Evolutionary conservation across 1,140 invertebrate species (phyloP).

Genomic region (Dendrolimus kikuchii): DNA sequence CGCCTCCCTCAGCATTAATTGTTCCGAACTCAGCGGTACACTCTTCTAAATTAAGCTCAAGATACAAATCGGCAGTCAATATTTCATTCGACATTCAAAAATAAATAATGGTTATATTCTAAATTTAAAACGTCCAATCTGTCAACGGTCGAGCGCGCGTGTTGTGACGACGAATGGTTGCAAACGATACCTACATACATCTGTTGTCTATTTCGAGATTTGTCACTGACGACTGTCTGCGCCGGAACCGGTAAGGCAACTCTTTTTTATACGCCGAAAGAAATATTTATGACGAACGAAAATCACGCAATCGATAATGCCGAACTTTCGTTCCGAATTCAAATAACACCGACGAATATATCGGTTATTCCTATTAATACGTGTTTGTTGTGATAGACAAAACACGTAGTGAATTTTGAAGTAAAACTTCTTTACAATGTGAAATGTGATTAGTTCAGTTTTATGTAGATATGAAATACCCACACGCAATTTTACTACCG

Average conservation of each 20-base stretch:
- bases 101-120: slow-evolving; percentile 53
- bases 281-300: slow-evolving; percentile 30
- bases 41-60: slow-evolving; percentile 11
- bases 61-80: slow-evolving; percentile 49
- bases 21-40: not conserved
- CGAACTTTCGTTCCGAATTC: slow-evolving; percentile 11
- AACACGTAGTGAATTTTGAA: too few species aligned
- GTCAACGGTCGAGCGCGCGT: slow-evolving; percentile 60
- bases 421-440: too few species aligned
- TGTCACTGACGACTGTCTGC: slow-evolving; percentile 53
- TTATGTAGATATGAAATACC: slow-evolving; percentile 39
- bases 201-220: slow-evolving; percentile 66
- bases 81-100: slow-evolving; percentile 57
- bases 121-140: slow-evolving; percentile 65
- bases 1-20: slow-evolving; percentile 1
- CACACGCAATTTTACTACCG: too few species aligned
- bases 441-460: slow-evolving; percentile 2
- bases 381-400: too few species aligned
- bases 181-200: slow-evolving; percentile 53
- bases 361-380: too few species aligned
- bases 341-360: not conserved
- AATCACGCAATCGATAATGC: slow-evolving; percentile 25
- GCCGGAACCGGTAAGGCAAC: slow-evolving; percentile 47
- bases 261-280: slow-evolving; percentile 33
- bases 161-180: slow-evolving; percentile 61